Percentiles rank a stretch among this genome's conserved stretches.
Conservation (phyloP, 2,113 vertebrate species). For the Megaleporinus macrocephalus region DNA sequence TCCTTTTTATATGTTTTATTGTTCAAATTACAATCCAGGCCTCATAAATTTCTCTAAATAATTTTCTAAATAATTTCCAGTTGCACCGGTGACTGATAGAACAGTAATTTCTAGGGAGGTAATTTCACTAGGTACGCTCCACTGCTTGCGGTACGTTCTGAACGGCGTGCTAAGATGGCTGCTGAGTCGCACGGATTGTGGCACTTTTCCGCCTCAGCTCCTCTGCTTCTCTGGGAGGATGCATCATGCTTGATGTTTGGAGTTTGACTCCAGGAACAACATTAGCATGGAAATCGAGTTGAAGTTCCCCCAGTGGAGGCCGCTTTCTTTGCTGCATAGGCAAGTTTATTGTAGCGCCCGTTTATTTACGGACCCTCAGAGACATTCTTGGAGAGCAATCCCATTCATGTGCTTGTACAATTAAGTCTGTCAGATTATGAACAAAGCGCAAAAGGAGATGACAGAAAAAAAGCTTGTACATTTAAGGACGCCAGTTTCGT, state of each 20-base stretch:
- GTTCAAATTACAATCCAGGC: neutral
- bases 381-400: neutral
- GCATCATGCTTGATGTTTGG: neutral
- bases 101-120: neutral
- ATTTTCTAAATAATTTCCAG: constrained; percentile 16
- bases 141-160: neutral
- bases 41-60: neutral
- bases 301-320: neutral
- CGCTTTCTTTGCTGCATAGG: neutral
- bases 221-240: neutral
- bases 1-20: too few species aligned
- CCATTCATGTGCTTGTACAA: neutral
- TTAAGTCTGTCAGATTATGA: neutral
- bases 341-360: neutral
- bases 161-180: neutral
- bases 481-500: neutral
- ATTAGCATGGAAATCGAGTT: constrained; percentile 33
- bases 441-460: neutral
- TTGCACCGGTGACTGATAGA: neutral
- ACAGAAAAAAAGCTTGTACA: neutral
- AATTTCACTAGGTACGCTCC: constrained; percentile 7
- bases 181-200: neutral
- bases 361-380: neutral
- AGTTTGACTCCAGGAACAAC: constrained; percentile 12
- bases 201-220: neutral